phyloP scores from a whole-genome alignment of 2,888 invertebrate species.

The Julus scandinavius region DNA sequence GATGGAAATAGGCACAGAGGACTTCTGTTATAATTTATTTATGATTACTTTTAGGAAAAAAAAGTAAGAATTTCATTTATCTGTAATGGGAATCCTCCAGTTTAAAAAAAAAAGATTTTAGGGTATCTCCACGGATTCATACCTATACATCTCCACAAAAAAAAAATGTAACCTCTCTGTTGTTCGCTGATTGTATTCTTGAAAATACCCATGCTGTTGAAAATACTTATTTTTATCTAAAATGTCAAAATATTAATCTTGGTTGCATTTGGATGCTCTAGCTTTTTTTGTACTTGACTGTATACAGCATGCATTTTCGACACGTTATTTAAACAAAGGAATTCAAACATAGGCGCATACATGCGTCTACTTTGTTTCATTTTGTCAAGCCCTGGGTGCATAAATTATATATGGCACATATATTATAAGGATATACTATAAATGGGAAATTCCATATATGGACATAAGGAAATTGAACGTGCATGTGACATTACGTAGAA shows the following conservation, averaged over 20 bases:
- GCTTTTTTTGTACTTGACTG: too few relatives aligned
- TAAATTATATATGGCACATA: too few relatives aligned
- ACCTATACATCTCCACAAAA: background rate
- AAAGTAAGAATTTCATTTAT: background rate
- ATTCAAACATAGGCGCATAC: too few relatives aligned
- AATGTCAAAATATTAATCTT: too few relatives aligned
- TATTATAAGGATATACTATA: too few relatives aligned
- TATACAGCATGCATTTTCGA: too few relatives aligned
- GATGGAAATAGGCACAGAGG: background rate
- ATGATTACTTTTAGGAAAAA: background rate
- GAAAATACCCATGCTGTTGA: background rate
- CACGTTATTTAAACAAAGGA: too few relatives aligned
- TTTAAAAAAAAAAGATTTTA: slow-evolving; percentile 28
- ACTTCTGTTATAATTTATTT: slow-evolving; percentile 12
- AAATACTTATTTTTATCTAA: background rate
- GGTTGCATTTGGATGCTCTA: too few relatives aligned
- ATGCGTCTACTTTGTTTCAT: too few relatives aligned
- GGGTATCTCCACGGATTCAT: background rate
- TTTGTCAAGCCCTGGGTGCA: background rate
- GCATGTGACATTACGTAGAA: background rate
- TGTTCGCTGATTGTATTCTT: background rate
- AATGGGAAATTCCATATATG: too few relatives aligned
- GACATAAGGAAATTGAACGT: too few relatives aligned
- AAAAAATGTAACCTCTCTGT: background rate
- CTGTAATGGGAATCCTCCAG: background rate